Conservation (phyloP, 1,140 invertebrate genomes). For the Lamellibrachia luymesi region DNA sequence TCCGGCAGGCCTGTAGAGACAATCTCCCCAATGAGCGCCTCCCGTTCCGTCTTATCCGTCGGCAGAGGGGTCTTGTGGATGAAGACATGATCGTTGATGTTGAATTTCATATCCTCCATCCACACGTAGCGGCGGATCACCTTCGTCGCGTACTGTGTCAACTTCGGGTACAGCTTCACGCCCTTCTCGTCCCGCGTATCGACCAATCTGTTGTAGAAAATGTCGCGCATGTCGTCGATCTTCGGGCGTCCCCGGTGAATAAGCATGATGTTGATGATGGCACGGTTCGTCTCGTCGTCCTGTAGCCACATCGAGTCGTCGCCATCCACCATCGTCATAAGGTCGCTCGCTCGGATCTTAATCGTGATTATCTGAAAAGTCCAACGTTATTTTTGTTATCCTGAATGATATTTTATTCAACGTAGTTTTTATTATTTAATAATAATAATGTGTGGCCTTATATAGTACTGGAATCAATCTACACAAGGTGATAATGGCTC, state of each 20-base stretch:
- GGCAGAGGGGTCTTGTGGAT: not conserved
- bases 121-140: conserved; percentile 18
- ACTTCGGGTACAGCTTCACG: conserved; percentile 6
- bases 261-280: conserved; percentile 20
- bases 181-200: not conserved
- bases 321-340: conserved; percentile 12
- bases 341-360: not conserved
- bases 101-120: conserved; percentile 9
- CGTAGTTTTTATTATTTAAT: too few relatives aligned
- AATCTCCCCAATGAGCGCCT: conserved; percentile 10
- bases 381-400: not conserved
- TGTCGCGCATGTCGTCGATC: not conserved
- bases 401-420: too few relatives aligned
- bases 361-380: not conserved
- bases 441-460: too few relatives aligned
- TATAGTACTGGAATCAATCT: too few relatives aligned
- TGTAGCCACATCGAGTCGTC: conserved; percentile 25
- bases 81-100: conserved; percentile 22
- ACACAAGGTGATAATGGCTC: too few relatives aligned
- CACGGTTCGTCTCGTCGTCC: conserved; percentile 15
- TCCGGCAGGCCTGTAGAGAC: not conserved
- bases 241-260: not conserved
- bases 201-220: not conserved
- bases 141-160: conserved; percentile 12
- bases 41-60: not conserved